These are phyloP conservation scores for Paramisgurnus dabryanus DNA, from an alignment of 2,113 vertebrate species.

Conservation along the genomic window DNA sequence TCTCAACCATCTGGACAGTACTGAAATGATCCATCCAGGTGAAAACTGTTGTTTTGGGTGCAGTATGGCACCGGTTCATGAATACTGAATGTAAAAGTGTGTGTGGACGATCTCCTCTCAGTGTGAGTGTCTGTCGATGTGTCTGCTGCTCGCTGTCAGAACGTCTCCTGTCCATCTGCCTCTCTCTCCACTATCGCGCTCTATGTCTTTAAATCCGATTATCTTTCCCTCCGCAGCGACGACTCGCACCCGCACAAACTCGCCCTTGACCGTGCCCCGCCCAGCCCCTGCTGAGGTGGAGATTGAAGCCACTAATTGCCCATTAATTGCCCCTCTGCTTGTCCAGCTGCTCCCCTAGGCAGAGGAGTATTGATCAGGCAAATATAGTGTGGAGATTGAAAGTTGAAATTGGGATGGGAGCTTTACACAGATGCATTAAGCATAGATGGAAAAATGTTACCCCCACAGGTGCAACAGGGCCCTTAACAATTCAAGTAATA, in stretches of 20 bases:
- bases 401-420: slow-evolving; percentile 10
- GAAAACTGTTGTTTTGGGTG: slow-evolving; percentile 12
- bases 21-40: neutral
- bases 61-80: slow-evolving; percentile 54
- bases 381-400: slow-evolving; percentile 41
- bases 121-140: slow-evolving; percentile 57
- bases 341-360: slow-evolving; percentile 70
- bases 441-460: too few relatives aligned
- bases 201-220: slow-evolving; percentile 75
- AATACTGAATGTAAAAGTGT: slow-evolving; percentile 58
- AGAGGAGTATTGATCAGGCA: slow-evolving; percentile 61
- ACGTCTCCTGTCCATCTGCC: slow-evolving; percentile 75
- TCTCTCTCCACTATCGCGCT: slow-evolving; percentile 50
- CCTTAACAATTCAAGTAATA: too few relatives aligned
- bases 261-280: slow-evolving; percentile 46
- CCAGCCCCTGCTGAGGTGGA: slow-evolving; percentile 49
- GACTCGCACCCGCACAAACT: slow-evolving; percentile 58
- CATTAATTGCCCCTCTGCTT: slow-evolving; percentile 70
- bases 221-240: slow-evolving; percentile 66
- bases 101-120: slow-evolving; percentile 22
- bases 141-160: slow-evolving; percentile 64
- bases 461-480: too few relatives aligned
- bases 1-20: neutral
- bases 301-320: slow-evolving; percentile 70
- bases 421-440: neutral